Evolutionary conservation across 2,888 invertebrate genomes (phyloP), one percentile per base, ranked within the genome.

Genomic region (Sclerodermus sp.): DNA sequence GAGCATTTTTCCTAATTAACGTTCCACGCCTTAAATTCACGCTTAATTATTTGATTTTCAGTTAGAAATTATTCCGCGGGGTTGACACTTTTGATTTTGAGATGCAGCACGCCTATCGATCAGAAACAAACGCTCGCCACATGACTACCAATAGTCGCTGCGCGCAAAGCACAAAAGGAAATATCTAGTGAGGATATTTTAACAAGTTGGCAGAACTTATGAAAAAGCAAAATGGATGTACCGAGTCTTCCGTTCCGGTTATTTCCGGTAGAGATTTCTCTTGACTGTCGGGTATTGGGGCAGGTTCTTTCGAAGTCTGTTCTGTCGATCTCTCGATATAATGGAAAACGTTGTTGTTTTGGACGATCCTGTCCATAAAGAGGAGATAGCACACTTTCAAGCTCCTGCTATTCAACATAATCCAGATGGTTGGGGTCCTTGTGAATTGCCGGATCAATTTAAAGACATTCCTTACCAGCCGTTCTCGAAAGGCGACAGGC

Each of bases 381-480:
- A 83, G 50, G 84, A 83, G 71, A 83, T 82, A 73, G 82, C 85
- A 58, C 85, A 85, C 70, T 91, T 91, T 68, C 79, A 82, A 56
- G 85, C 88, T 9, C 91, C 91, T 0, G 79, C 86, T 48, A 89
- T 91, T 68, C 90, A 91, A 74, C 89, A 91, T 67, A 92, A 95
- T 79, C 87, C 90, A 1, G 86, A 85, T 60, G 98, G 98, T 76
- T 99, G 98, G 98, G 98, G 99, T 12, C 99, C 99, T 39, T 91
- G 90, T 80, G 91, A 92, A 78, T 84, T 96, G 79, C 94, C 96
- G 46, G 93, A 93, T 53, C 92, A 93, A 72, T 96, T 94, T 79
- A 89, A 90, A 73, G 94, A 96, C 79, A 93, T 96, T 88, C 98
- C 98, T 9, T 99, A 98, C 80, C 98, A 99, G 81, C 97, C 97